These are phyloP conservation scores for Phymatocera aterrima DNA, from an alignment of 2,888 invertebrate species.

Conservation along the genomic window DNA sequence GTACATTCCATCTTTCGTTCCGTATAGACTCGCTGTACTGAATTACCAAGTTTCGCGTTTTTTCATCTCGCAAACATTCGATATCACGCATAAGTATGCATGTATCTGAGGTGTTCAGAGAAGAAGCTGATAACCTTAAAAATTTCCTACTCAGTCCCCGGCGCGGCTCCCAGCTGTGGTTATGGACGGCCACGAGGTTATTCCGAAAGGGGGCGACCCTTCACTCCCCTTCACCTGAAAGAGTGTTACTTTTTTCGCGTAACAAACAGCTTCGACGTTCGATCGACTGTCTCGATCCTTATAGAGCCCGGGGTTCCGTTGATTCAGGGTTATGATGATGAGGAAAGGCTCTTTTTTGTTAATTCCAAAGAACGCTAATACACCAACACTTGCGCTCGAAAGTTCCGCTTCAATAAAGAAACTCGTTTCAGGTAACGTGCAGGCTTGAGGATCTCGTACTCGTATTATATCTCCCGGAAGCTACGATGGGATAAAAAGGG, in stretches of 20 bases:
- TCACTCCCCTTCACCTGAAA: conserved; percentile 2
- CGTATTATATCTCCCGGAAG: conserved; percentile 11
- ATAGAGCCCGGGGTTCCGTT: neutral
- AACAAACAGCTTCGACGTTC: conserved; percentile 28
- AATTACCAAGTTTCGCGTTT: conserved; percentile 38
- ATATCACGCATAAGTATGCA: conserved; percentile 29
- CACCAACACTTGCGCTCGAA: neutral
- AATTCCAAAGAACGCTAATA: conserved; percentile 16
- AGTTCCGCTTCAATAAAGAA: conserved; percentile 19
- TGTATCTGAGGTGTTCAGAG: conserved; percentile 29
- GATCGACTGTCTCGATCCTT: conserved; percentile 23
- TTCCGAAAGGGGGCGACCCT: neutral
- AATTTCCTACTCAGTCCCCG: neutral
- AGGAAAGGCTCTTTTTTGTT: conserved; percentile 4
- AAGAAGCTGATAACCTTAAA: conserved; percentile 4
- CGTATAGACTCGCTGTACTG: conserved; percentile 36
- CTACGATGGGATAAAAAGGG: conserved; percentile 29
- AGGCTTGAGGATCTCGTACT: conserved; percentile 1
- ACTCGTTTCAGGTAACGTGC: conserved; percentile 6
- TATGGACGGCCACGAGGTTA: neutral
- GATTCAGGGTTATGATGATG: neutral
- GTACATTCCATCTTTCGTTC: neutral
- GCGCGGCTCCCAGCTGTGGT: neutral
- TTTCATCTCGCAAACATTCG: conserved; percentile 29
- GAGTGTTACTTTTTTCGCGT: conserved; percentile 20